These are phyloP conservation scores for Helostoma temminkii DNA, from an alignment of 2,797 vertebrate genomes.

Conservation along the genomic window DNA sequence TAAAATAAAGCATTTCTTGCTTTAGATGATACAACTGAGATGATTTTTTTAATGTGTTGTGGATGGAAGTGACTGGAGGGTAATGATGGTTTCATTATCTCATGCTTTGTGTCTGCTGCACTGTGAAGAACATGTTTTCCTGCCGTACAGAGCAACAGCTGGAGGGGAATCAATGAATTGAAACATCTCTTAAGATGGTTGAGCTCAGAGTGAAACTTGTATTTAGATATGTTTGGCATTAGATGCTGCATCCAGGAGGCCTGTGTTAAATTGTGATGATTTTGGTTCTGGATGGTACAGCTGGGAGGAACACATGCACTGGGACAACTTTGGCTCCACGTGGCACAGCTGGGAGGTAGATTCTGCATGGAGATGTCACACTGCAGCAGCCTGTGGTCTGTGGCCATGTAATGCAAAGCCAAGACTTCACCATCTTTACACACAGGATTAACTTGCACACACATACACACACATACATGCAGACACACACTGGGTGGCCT, in stretches of 20 bases:
- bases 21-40: constrained; percentile 10
- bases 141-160: constrained; percentile 10
- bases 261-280: constrained; percentile 40
- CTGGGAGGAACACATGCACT: constrained; percentile 32
- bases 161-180: constrained; percentile 29
- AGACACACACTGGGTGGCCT: constrained; percentile 23
- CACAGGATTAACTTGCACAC: constrained; percentile 19
- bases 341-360: constrained; percentile 48
- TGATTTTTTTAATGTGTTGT: constrained; percentile 20
- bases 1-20: constrained; percentile 2
- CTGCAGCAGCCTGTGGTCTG: constrained; percentile 34
- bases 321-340: constrained; percentile 26
- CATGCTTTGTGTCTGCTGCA: constrained; percentile 6
- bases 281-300: constrained; percentile 34
- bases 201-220: constrained; percentile 21
- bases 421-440: constrained; percentile 43
- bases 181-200: constrained; percentile 35
- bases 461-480: neutral
- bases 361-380: constrained; percentile 56
- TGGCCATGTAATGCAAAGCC: constrained; percentile 34
- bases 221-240: constrained; percentile 48
- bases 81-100: constrained; percentile 16
- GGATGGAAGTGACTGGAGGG: constrained; percentile 20
- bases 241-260: constrained; percentile 40
- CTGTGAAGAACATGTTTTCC: constrained; percentile 16